These are phyloP conservation scores for Sphenopsis melanotis DNA, from an alignment of 2,797 vertebrate genomes.

Conservation along the genomic window DNA sequence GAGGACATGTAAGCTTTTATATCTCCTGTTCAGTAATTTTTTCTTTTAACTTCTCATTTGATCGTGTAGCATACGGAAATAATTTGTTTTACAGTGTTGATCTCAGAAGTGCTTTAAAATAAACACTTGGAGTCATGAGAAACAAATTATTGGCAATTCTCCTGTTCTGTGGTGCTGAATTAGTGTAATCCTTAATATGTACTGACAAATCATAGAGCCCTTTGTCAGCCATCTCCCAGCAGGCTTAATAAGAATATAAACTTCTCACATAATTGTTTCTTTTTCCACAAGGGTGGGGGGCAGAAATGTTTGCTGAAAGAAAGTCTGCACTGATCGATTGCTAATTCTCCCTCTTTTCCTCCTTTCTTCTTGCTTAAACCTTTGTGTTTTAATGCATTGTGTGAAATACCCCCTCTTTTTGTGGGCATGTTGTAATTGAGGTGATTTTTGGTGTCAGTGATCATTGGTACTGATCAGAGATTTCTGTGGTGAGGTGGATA, in stretches of 20 bases:
- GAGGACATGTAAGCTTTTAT: constrained; percentile 90
- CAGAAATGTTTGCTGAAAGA: background rate
- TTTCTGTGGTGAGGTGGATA: background rate
- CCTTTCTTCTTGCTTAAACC: background rate
- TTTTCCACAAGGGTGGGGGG: background rate
- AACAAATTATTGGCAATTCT: constrained; percentile 17
- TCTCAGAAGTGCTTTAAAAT: background rate
- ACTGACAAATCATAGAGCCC: background rate
- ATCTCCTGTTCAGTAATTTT: constrained; percentile 31
- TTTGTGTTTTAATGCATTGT: background rate
- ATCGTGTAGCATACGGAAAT: background rate
- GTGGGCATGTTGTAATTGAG: background rate
- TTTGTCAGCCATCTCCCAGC: background rate
- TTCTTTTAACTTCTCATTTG: constrained; percentile 10
- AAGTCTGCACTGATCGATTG: background rate
- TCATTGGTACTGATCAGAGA: background rate
- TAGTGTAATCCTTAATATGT: background rate
- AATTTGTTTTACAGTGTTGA: background rate
- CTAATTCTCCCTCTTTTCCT: background rate
- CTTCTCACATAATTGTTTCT: background rate
- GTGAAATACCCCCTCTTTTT: background rate
- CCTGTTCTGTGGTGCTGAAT: background rate
- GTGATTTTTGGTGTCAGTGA: background rate
- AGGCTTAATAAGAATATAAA: background rate
- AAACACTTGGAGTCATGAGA: background rate